Evolutionary conservation across 30 jellyfish, hydroid and myxozoan species (phyloP), one percentile per base, ranked within the genome.

Genomic region (Catostylus mosaicus): DNA sequence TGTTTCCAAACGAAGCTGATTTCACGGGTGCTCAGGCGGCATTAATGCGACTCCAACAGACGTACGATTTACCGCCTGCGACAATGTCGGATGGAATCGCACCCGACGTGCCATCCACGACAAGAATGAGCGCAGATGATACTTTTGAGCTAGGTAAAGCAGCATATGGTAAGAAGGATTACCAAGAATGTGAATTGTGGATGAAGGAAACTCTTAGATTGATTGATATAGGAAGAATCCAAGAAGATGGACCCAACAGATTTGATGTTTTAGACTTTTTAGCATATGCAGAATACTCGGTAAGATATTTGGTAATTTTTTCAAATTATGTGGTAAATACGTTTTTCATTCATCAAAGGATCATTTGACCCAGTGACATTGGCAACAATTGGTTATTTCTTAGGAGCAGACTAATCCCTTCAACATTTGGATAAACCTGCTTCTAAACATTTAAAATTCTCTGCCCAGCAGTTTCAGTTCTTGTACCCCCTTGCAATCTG

Each of bases 11-110:
- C 43, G 92, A 61, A 26, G 98, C 88, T 34, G 98, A 92, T 64
- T 51, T 92, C 75, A 73, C 65, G 50, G 98, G 98, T 62, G 98
- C 98, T 33, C 95, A 86, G 74, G 92, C 51, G 20, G 98, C 98
- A n/a, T 47, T 92, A 77, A 31, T 92, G 67, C 91, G 98, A 27
- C 86, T 92, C 46, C 98, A 92, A 59, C 82, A 85, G 84, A 92
- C 98, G 46, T 92, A 84, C 64, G 82, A 89, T 37, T 54, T 92
- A 33, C 75, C 95, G 18, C 93, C 98, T 18, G 75, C 93, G 38
- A 71, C 73, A 4, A 78, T 92, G 24, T 75, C 91, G 0, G 93
- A 84, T 46, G 98, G 98, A 26, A 85, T 92, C 66, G 91, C 89
- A 32, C 91, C 96, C 46, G 86, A 75, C 50, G 91, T 69, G 3